Conservation (phyloP, 2,888 invertebrate genomes). For the Eupithecia vulgata region DNA sequence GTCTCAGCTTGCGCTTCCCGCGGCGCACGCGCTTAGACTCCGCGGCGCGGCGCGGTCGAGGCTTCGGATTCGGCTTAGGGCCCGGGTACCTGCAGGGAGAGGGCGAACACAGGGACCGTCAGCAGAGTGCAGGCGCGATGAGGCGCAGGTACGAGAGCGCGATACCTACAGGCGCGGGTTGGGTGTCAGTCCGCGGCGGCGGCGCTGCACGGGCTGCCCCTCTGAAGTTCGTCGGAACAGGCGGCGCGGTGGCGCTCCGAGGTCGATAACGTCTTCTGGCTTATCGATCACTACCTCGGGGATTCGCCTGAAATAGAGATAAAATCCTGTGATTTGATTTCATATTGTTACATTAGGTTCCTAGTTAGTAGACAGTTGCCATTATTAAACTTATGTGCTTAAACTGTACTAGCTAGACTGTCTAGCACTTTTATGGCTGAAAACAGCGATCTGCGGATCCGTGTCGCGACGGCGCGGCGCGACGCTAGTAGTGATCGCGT, state of each 20-base stretch:
- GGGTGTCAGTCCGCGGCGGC: slow-evolving; percentile 44
- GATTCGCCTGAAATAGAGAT: slow-evolving; percentile 8
- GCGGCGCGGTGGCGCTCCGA: slow-evolving; percentile 45
- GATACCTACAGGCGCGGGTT: slow-evolving; percentile 68
- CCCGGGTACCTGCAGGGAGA: slow-evolving; percentile 57
- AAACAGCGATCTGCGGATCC: no score
- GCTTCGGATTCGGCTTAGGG: slow-evolving; percentile 40
- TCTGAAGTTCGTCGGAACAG: slow-evolving; percentile 39
- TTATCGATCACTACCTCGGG: slow-evolving; percentile 29
- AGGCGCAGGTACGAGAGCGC: neutral
- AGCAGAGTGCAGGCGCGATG: neutral
- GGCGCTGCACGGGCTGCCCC: slow-evolving; percentile 28
- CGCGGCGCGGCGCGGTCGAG: slow-evolving; percentile 31
- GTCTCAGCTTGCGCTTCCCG: slow-evolving; percentile 52
- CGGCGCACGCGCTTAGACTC: slow-evolving; percentile 38
- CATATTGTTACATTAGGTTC: no score
- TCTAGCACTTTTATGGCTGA: no score
- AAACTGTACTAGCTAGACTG: no score
- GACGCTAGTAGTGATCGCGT: no score
- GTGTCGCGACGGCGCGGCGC: no score
- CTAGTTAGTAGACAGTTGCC: no score
- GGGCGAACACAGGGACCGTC: neutral
- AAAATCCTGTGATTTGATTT: neutral
- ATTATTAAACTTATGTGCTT: no score
- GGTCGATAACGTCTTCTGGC: slow-evolving; percentile 52